These are phyloP conservation scores for Leptinotarsa defecta DNA, from an alignment of 1,140 invertebrate species.

Conservation along the genomic window DNA sequence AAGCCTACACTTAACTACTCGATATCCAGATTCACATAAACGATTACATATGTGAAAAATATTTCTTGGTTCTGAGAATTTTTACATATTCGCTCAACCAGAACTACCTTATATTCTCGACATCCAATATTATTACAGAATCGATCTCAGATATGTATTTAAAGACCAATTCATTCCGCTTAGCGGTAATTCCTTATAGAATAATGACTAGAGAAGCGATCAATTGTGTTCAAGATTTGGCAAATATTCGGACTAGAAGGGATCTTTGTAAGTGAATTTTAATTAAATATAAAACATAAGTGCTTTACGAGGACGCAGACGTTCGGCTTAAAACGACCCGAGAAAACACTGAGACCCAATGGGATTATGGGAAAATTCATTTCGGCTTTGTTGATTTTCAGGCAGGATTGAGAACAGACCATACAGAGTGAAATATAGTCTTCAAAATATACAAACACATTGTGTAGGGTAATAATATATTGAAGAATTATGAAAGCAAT, in stretches of 20 bases:
- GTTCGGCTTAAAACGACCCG: slow-evolving; percentile 1
- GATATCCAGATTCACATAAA: too few relatives aligned
- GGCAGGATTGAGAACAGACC: neutral
- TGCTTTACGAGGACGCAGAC: slow-evolving; percentile 5
- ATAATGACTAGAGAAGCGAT: slow-evolving; percentile 7
- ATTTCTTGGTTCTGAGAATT: too few relatives aligned
- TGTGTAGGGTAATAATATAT: too few relatives aligned
- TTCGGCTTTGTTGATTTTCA: neutral
- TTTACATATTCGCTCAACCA: too few relatives aligned
- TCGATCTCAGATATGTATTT: too few relatives aligned
- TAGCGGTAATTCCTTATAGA: neutral
- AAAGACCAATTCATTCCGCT: too few relatives aligned
- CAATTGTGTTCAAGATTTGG: neutral
- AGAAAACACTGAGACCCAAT: slow-evolving; percentile 7
- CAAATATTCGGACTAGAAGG: slow-evolving; percentile 5
- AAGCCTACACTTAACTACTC: too few relatives aligned
- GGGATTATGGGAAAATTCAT: slow-evolving; percentile 10
- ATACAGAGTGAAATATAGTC: neutral
- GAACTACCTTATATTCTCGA: too few relatives aligned
- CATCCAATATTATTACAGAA: too few relatives aligned
- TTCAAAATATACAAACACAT: too few relatives aligned
- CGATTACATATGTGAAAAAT: too few relatives aligned
- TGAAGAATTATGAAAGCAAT: too few relatives aligned
- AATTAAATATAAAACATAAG: slow-evolving; percentile 15
- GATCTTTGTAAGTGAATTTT: slow-evolving; percentile 16